Evolutionary conservation across 2,113 vertebrate species (phyloP).

Genomic region (human (Homo sapiens)): GRCh38 chr13:44686501-44687000

Average conservation of each 20-base stretch:
- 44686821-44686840: neutral
- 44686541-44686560: neutral
- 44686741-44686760: neutral
- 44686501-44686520: neutral
- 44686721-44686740: neutral
- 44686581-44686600: neutral
- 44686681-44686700: neutral
- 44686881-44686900: neutral
- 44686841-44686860: neutral
- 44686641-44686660: neutral
- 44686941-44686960: neutral
- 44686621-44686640: neutral
- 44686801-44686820: neutral
- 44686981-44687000: neutral
- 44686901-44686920: rapidly evolving
- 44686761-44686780: neutral
- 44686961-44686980: rapidly evolving
- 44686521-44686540: neutral
- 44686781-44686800: neutral
- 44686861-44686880: neutral
- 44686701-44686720: neutral
- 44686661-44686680: neutral
- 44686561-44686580: neutral
- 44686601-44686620: neutral
- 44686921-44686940: neutral